Base-by-base conservation (phyloP, 2,888 invertebrate genomes). In the Tinea pellionella region DNA sequence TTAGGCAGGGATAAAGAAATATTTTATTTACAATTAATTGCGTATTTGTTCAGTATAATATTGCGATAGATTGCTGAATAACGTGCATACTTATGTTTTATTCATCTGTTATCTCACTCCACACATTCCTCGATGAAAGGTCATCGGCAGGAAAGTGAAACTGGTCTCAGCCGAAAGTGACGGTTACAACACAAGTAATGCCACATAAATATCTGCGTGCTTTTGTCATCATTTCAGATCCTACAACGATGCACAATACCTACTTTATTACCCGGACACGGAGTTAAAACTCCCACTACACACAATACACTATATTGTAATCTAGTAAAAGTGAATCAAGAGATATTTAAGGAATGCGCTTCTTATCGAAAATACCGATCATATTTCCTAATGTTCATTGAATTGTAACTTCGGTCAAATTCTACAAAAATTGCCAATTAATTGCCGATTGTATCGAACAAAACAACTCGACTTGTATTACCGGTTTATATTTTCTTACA, bases 61-160 rank as follows among this genome's bases (percentile, higher is more conserved):
- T 18, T 18, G 16, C 16, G 53, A 24, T 53, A 2, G 53, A 53
- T 18, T 24, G 16, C 53, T 32, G 30, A 32, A 19, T 30, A 53
- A 13, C 30, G 60, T 63, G 63, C 65, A 62, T 61, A 64, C 62
- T 61, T 61, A 79, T 77, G 73, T 75, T 77, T 75, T 76, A 78
- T 77, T 78, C 74, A 77, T 78, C 68, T 63, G 74, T 79, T 78
- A 80, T 79, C 75, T 78, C 74, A 74, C 67, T 69, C 69, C 71
- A 68, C 74, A 67, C 74, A 82, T 78, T 79, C 79, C 73, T 69
- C 69, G 65, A 57, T 57, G 57, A 81, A 82, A 83, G 81, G 81
- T 81, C 78, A 74, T 73, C 77, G 73, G 71, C 76, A 80, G 70
- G 73, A 84, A 85, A 86, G 85, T 80, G 84, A 85, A 84, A 85